phyloP scores from a whole-genome alignment of 2,113 vertebrate species.

The Benitochromis conjunctus region DNA sequence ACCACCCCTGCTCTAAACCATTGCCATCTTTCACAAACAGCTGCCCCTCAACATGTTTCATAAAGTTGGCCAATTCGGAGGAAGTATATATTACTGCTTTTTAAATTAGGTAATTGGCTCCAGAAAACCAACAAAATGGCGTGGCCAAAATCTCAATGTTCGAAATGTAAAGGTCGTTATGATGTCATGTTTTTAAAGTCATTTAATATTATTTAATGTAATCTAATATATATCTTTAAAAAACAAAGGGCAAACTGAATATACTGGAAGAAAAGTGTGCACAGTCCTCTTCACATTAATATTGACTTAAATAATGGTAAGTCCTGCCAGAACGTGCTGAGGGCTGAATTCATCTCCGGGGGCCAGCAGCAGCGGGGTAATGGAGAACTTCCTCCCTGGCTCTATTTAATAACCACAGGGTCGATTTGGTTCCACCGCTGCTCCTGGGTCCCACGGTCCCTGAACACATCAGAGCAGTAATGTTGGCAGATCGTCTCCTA shows the following conservation, averaged over 20 bases:
- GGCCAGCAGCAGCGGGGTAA: background rate
- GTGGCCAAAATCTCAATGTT: background rate
- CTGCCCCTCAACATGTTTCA: background rate
- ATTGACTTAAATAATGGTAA: background rate
- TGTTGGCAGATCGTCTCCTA: constrained; percentile 37
- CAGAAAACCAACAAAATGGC: background rate
- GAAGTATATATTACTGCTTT: background rate
- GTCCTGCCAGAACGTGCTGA: background rate
- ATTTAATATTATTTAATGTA: background rate
- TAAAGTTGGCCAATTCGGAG: background rate
- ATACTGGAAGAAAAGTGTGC: background rate
- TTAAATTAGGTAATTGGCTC: background rate
- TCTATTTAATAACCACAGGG: constrained; percentile 37
- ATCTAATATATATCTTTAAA: background rate
- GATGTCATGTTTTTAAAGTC: background rate
- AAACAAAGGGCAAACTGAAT: background rate
- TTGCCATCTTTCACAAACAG: background rate
- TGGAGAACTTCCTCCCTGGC: constrained; percentile 7
- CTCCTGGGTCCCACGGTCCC: constrained; percentile 45
- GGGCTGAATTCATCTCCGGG: background rate
- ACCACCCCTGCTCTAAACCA: too few relatives aligned
- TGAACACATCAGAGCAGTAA: constrained; percentile 62
- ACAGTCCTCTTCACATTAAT: background rate
- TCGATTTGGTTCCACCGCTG: background rate
- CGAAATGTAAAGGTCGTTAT: background rate